A percentile compares a stretch with the other conserved stretches of the same genome.
Conservation (phyloP, 2,888 invertebrate species). For the Oligia latruncula region DNA sequence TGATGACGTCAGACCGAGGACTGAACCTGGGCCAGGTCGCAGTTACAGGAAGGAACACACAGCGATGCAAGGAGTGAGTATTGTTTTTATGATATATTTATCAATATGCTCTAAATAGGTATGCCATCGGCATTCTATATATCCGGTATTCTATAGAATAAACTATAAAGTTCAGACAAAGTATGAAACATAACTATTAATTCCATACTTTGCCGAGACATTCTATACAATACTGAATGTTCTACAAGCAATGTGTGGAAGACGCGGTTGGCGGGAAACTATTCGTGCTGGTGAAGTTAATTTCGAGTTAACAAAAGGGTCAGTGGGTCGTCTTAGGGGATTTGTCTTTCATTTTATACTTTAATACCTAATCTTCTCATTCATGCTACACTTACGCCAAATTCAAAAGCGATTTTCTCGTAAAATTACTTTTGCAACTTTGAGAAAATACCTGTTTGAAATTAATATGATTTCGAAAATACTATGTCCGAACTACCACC, state of each 20-base stretch:
- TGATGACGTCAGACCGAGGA: conserved; percentile 91
- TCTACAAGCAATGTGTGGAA: neutral
- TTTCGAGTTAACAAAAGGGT: too few relatives aligned
- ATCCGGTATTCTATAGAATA: neutral
- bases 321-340: too few relatives aligned
- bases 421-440: too few relatives aligned
- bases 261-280: neutral
- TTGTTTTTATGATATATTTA: neutral
- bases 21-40: conserved; percentile 93
- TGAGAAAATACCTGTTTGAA: too few relatives aligned
- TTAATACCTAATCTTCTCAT: too few relatives aligned
- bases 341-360: too few relatives aligned
- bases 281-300: too few relatives aligned
- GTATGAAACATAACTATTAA: neutral
- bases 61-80: conserved; percentile 94
- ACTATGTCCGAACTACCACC: too few relatives aligned
- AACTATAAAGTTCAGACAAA: neutral
- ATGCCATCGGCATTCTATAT: neutral
- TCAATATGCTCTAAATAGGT: neutral
- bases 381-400: too few relatives aligned
- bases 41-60: conserved; percentile 94
- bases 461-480: too few relatives aligned
- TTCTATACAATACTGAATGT: neutral
- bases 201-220: neutral
- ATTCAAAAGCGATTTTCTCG: too few relatives aligned